Evolutionary conservation across 1,140 invertebrate genomes (phyloP).

Genomic region (Helicoverpa armigera): DNA sequence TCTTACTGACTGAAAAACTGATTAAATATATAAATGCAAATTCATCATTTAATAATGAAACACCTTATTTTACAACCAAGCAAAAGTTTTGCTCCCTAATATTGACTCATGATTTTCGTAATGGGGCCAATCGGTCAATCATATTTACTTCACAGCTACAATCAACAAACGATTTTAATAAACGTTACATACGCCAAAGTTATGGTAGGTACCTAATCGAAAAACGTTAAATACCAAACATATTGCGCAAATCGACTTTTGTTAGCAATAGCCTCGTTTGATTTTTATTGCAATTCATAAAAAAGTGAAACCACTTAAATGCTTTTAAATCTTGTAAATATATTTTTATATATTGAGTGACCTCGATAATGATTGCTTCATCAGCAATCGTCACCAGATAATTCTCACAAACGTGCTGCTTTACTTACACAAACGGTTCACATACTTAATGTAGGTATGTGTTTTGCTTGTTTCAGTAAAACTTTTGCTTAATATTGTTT

Average conservation of each 20-base stretch:
- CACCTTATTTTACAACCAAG: too few species aligned
- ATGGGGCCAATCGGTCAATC: background rate
- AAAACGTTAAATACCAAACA: background rate
- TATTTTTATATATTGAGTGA: slow-evolving; percentile 6
- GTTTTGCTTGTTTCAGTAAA: too few species aligned
- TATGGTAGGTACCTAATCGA: background rate
- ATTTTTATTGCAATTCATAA: slow-evolving; percentile 29
- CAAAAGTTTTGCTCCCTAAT: too few species aligned
- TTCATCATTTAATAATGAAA: too few species aligned
- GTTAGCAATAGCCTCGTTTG: background rate
- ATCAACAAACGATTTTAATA: background rate
- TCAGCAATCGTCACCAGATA: slow-evolving; percentile 4
- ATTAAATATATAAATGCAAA: too few species aligned
- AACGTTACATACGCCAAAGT: background rate
- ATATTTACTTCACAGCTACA: background rate
- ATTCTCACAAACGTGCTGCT: background rate
- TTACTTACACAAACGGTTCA: background rate
- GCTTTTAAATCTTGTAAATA: background rate
- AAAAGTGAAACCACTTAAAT: slow-evolving; percentile 16
- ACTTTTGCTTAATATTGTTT: too few species aligned
- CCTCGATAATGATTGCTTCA: slow-evolving; percentile 43
- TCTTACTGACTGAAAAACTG: too few species aligned
- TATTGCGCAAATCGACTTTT: slow-evolving; percentile 7
- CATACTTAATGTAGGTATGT: too few species aligned
- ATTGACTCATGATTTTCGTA: background rate